Percentiles rank a stretch among this genome's conserved stretches.
Conservation (phyloP, 92 coral and sea anemone genomes). For the Chrysogorgia sp. region DNA sequence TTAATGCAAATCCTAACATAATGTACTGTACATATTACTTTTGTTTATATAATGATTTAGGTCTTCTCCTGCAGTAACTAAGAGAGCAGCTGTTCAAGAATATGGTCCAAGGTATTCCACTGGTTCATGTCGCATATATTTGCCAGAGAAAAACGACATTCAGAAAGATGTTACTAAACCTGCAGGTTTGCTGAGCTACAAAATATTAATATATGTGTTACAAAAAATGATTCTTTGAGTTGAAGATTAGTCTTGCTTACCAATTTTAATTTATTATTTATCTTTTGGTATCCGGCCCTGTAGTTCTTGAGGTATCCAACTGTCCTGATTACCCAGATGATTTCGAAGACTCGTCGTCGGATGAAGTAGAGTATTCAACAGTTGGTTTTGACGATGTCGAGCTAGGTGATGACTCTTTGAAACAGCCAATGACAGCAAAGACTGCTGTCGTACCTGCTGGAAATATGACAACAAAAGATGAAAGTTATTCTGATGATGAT, state of each 20-base stretch:
- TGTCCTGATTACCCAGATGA: slow-evolving; percentile 39
- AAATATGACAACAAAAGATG: neutral
- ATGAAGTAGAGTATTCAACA: slow-evolving; percentile 77
- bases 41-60: too few species aligned
- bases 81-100: too few species aligned
- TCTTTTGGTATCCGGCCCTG: neutral
- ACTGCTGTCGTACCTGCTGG: neutral
- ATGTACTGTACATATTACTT: too few species aligned
- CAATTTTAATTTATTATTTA: neutral
- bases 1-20: too few species aligned
- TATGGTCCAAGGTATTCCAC: too few species aligned
- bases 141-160: too few species aligned
- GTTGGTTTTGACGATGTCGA: slow-evolving; percentile 90
- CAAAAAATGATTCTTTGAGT: too few species aligned
- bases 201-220: too few species aligned
- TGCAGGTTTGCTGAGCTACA: too few species aligned
- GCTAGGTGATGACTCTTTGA: slow-evolving; percentile 71
- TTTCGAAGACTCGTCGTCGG: slow-evolving; percentile 46
- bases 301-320: slow-evolving; percentile 20
- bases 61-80: too few species aligned
- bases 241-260: neutral
- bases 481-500: slow-evolving; percentile 64
- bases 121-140: too few species aligned
- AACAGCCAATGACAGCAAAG: slow-evolving; percentile 41
- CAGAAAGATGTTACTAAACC: too few species aligned